Conservation (phyloP, 1,140 invertebrate genomes). For the Formica selysi region DNA sequence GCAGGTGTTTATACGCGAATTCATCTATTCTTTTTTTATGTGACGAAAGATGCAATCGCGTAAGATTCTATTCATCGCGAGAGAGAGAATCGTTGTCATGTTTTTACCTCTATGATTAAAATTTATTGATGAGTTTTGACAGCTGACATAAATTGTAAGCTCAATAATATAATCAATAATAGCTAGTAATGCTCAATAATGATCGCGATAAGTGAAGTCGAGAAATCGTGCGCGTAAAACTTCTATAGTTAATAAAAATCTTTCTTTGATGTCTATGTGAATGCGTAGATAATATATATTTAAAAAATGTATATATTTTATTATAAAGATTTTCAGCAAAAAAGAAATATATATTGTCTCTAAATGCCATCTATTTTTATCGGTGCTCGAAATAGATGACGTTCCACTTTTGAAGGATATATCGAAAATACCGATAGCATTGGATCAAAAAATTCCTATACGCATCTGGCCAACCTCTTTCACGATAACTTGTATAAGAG, state of each 20-base stretch:
- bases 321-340: not conserved
- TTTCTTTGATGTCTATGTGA: not conserved
- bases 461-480: slow-evolving; percentile 10
- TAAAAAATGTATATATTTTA: not conserved
- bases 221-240: not conserved
- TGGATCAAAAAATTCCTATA: slow-evolving; percentile 35
- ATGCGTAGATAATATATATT: not conserved
- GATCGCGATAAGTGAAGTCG: not conserved
- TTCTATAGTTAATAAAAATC: not conserved
- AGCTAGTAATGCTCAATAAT: not conserved
- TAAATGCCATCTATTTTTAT: not conserved
- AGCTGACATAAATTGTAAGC: not conserved
- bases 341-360: not conserved
- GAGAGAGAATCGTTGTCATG: not conserved
- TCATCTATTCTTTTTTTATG: slow-evolving; percentile 40
- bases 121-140: not conserved
- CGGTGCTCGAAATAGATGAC: not conserved
- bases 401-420: slow-evolving; percentile 19
- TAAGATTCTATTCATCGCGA: too few species aligned
- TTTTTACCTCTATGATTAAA: not conserved
- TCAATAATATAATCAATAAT: too few species aligned
- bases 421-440: not conserved
- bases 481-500: slow-evolving; percentile 40
- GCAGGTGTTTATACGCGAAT: slow-evolving; percentile 68
- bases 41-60: not conserved